phyloP scores from a whole-genome alignment of 2,888 invertebrate species.

The Galeruca laticollis region DNA sequence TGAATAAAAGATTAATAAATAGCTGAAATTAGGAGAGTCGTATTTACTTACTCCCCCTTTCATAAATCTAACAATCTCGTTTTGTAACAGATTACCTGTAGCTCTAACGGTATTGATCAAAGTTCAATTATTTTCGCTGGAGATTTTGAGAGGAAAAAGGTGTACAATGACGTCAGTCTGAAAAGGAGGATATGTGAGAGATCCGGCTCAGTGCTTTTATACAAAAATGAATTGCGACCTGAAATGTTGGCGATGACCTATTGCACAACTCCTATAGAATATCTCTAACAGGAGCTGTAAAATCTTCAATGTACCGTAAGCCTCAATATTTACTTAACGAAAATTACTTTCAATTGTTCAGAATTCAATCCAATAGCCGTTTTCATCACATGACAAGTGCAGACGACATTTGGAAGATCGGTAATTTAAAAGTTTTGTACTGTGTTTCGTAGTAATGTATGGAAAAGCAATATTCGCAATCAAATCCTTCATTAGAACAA shows the following conservation, averaged over 20 bases:
- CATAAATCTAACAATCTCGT: neutral
- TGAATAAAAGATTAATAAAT: too few species aligned
- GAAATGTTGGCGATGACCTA: slow-evolving; percentile 44
- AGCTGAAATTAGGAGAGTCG: too few species aligned
- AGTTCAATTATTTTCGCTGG: slow-evolving; percentile 37
- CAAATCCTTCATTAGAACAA: too few species aligned
- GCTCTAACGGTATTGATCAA: slow-evolving; percentile 34
- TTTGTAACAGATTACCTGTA: slow-evolving; percentile 3
- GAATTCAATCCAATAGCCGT: neutral
- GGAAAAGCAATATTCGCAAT: too few species aligned
- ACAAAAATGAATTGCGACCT: slow-evolving; percentile 56
- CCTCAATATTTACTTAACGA: neutral
- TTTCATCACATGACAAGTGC: too few species aligned
- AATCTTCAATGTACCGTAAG: slow-evolving; percentile 22
- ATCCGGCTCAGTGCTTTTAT: slow-evolving; percentile 57
- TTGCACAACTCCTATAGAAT: slow-evolving; percentile 41
- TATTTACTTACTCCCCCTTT: too few species aligned
- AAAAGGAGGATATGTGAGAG: slow-evolving; percentile 55
- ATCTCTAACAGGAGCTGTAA: slow-evolving; percentile 40
- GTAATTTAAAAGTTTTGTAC: too few species aligned
- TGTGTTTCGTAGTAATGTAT: too few species aligned
- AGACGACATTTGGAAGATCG: too few species aligned
- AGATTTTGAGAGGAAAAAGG: slow-evolving; percentile 33
- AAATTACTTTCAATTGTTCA: neutral
- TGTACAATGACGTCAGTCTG: slow-evolving; percentile 43